Percentiles rank a stretch among this genome's conserved stretches.
These are phyloP conservation scores for Aleiodes testaceus DNA, from an alignment of 2,888 invertebrate genomes.

Conservation along the genomic window DNA sequence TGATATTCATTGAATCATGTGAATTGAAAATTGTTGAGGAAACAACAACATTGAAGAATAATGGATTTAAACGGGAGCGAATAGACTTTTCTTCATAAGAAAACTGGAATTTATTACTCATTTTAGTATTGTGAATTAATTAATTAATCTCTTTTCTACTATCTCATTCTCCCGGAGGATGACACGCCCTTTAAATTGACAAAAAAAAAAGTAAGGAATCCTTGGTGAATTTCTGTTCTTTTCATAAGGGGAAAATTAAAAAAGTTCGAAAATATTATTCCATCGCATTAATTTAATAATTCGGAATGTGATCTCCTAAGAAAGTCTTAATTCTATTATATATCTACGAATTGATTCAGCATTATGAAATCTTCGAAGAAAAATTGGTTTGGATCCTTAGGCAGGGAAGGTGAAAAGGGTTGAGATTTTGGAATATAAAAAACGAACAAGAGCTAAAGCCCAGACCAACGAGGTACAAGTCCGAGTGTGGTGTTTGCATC, in stretches of 20 bases:
- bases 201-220: conserved; percentile 3
- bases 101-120: not conserved
- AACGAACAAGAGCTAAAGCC: conserved; percentile 25
- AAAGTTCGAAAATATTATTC: not conserved
- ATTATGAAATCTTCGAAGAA: not conserved
- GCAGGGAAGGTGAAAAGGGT: not conserved
- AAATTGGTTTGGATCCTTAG: not conserved
- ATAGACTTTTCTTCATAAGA: not conserved
- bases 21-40: not conserved
- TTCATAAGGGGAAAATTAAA: not conserved
- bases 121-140: not conserved
- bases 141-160: not conserved
- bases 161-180: not conserved
- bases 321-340: not conserved
- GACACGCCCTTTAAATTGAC: conserved; percentile 20
- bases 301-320: not conserved
- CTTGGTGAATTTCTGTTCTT: not conserved
- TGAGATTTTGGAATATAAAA: not conserved
- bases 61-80: too few species aligned
- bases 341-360: not conserved
- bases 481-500: conserved; percentile 20
- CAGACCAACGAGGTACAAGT: conserved; percentile 38
- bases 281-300: not conserved
- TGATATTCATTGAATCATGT: conserved; percentile 3
- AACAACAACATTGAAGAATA: not conserved